Base-by-base conservation (phyloP, 2,888 invertebrate species). In the Panopea generosa region DNA sequence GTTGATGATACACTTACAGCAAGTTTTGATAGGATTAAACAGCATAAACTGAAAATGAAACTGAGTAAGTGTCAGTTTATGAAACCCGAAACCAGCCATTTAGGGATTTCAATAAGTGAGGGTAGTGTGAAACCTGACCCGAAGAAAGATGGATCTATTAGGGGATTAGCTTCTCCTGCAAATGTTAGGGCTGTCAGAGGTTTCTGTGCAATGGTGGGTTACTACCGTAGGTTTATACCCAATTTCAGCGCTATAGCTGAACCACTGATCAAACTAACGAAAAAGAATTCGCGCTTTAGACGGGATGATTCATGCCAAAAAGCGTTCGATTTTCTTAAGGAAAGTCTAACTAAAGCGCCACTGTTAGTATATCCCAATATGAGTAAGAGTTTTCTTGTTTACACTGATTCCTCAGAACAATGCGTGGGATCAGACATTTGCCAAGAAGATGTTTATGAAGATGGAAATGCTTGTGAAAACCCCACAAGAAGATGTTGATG, bases 91-190 rank as follows among this genome's bases (percentile, higher is more conserved):
- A 65, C 62, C 4, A 61, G 56, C 1, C 73, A 73, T 57, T 24
- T 76, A 38, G 80, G 76, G 1, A 60, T 62, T 47, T 38, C 61
- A 1, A 62, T 80, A 14, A 56, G 38, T 16, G 45, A 69, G 40
- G 47, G 65, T 18, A 77, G 80, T 20, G 49, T 80, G 20, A 62
- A 57, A 45, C 57, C 73, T n/a, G 69, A 76, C 20, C 26, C 49
- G 2, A 53, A 61, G 0, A 80, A 80, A 50, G 61, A 75, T n/a
- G 66, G 65, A 27, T 57, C 66, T 16, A 66, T 70, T 27, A 33
- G 26, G n/a, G n/a, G n/a, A n/a, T n/a, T n/a, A n/a, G n/a, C n/a
- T n/a, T n/a, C n/a, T n/a, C n/a, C n/a, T n/a, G n/a, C n/a, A 16
- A n/a, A n/a, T n/a, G n/a, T n/a, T n/a, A n/a, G n/a, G n/a, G n/a